Conservation (phyloP, 2,888 invertebrate species). For the Sarcophaga variegata region DNA sequence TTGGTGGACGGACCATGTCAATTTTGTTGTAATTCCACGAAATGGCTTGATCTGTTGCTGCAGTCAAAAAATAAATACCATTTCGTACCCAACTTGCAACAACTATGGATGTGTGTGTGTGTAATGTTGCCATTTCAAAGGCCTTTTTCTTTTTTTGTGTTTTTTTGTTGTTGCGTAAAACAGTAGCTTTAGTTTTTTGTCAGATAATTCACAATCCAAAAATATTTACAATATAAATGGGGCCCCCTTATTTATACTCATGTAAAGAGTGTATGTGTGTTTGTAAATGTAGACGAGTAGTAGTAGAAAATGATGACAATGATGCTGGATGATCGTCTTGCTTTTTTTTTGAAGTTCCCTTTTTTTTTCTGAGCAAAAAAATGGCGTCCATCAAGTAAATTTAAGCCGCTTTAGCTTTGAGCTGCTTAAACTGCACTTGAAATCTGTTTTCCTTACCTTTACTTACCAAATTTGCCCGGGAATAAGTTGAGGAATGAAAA, state of each 20-base stretch:
- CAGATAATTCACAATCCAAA: slow-evolving; percentile 69
- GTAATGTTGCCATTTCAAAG: slow-evolving; percentile 22
- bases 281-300: slow-evolving; percentile 68
- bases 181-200: slow-evolving; percentile 68
- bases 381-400: slow-evolving; percentile 74
- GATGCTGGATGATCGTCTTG: slow-evolving; percentile 59
- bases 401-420: slow-evolving; percentile 73
- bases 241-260: not conserved
- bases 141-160: slow-evolving; percentile 27
- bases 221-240: slow-evolving; percentile 42
- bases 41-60: slow-evolving; percentile 72
- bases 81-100: slow-evolving; percentile 51
- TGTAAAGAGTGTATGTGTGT: not conserved
- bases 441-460: slow-evolving; percentile 32
- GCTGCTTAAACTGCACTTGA: slow-evolving; percentile 67
- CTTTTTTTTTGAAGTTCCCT: slow-evolving; percentile 14
- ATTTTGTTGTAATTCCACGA: slow-evolving; percentile 80
- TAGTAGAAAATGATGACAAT: slow-evolving; percentile 30
- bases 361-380: slow-evolving; percentile 69
- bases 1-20: slow-evolving; percentile 75
- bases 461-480: slow-evolving; percentile 49
- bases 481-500: slow-evolving; percentile 21
- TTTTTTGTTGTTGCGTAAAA: slow-evolving; percentile 63
- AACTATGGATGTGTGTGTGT: slow-evolving; percentile 22
- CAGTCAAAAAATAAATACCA: slow-evolving; percentile 52